These are phyloP conservation scores for Bradynema listronoti DNA, from an alignment of 1,140 invertebrate species.

Conservation along the genomic window DNA sequence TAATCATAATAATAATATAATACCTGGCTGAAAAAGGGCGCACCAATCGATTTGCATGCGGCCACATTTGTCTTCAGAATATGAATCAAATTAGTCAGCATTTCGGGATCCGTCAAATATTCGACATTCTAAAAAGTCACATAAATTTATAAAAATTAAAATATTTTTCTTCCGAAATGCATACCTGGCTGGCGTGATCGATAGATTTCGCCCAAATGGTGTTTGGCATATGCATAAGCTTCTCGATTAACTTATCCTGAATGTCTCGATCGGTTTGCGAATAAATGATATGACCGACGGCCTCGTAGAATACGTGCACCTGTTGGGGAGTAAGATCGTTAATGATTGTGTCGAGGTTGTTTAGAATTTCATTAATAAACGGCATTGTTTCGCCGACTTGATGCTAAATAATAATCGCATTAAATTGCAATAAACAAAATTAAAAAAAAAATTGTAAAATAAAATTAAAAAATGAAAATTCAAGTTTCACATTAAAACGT, in stretches of 20 bases:
- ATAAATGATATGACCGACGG: constrained; percentile 97
- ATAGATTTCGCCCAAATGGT: constrained; percentile 99
- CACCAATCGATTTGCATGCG: constrained; percentile 90
- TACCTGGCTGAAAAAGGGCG: constrained; percentile 82
- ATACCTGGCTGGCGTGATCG: constrained; percentile 75
- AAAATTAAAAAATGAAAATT: constrained; percentile 14
- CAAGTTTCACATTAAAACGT: too few species aligned
- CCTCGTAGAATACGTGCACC: constrained; percentile 99
- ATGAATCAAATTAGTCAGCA: constrained; percentile 90
- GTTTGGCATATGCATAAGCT: constrained; percentile 94
- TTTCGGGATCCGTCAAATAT: constrained; percentile 86
- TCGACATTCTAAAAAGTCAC: constrained; percentile 81
- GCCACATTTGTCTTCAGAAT: constrained; percentile 97
- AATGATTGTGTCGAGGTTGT: constrained; percentile 90
- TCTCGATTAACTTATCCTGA: constrained; percentile 88
- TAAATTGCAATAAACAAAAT: constrained; percentile 17
- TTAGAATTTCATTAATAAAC: constrained; percentile 97
- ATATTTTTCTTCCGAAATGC: constrained; percentile 51
- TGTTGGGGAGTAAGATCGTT: constrained; percentile 96
- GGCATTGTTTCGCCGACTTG: constrained; percentile 92
- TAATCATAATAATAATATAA: neutral
- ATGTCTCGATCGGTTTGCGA: constrained; percentile 76
- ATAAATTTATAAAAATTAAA: too few species aligned
- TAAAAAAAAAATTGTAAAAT: neutral
- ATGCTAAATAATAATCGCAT: constrained; percentile 67